These are phyloP conservation scores for Heteromurus nitidus DNA, from an alignment of 2,888 invertebrate genomes.

Conservation along the genomic window DNA sequence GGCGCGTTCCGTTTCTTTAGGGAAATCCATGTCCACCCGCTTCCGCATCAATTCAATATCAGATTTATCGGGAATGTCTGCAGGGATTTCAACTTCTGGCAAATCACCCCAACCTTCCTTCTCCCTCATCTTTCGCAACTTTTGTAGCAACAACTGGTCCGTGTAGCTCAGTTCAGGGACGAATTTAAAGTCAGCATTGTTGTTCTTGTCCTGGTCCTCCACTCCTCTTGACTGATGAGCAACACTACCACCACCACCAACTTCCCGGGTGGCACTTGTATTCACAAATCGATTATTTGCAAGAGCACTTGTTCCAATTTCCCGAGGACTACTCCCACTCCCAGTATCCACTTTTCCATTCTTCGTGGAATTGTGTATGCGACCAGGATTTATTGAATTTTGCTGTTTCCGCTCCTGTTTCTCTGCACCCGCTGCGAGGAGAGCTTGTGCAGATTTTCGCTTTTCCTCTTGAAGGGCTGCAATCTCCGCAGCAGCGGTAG, in stretches of 20 bases:
- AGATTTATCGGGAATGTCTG: neutral
- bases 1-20: conserved; percentile 1
- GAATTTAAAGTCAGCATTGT: conserved; percentile 24
- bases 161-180: conserved; percentile 61
- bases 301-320: neutral
- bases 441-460: neutral
- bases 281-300: no score
- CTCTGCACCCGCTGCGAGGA: neutral
- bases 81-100: neutral
- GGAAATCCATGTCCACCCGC: neutral
- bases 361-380: neutral
- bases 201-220: neutral
- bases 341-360: conserved; percentile 14
- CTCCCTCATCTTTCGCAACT: conserved; percentile 43
- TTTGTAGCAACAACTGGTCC: conserved; percentile 62
- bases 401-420: neutral
- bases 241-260: neutral
- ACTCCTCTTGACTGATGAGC: neutral
- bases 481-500: conserved; percentile 30
- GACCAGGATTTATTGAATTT: no score
- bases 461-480: conserved; percentile 22
- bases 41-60: conserved; percentile 4
- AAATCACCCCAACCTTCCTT: conserved; percentile 22
- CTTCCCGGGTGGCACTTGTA: neutral
- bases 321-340: conserved; percentile 10